These are phyloP conservation scores for Glyptemys insculpta DNA, from an alignment of 2,797 vertebrate species.

Conservation along the genomic window DNA sequence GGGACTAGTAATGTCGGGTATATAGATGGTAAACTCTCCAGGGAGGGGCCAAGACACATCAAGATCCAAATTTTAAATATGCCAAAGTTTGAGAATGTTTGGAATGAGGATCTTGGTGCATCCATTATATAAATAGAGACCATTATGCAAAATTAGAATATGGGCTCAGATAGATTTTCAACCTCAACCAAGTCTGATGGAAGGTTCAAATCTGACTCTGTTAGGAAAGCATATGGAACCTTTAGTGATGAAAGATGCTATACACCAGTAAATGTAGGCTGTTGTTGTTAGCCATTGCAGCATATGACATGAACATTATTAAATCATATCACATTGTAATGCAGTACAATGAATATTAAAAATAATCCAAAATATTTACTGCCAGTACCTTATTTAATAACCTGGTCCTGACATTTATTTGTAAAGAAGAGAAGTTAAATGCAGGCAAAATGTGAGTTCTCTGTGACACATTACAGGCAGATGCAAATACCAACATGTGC, in stretches of 20 bases:
- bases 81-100: background rate
- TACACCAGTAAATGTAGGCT: background rate
- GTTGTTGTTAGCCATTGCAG: background rate
- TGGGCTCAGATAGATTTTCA: background rate
- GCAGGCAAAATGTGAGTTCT: background rate
- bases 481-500: background rate
- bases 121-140: background rate
- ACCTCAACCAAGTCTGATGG: background rate
- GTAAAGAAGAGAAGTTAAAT: background rate
- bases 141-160: background rate
- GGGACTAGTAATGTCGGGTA: background rate
- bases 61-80: conserved; percentile 3
- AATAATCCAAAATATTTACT: background rate
- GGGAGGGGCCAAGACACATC: background rate
- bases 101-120: background rate
- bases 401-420: background rate
- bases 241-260: background rate
- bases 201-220: background rate
- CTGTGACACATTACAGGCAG: background rate
- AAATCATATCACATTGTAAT: background rate
- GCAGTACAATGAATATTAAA: background rate
- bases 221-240: background rate
- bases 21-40: background rate
- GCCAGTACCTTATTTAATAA: conserved; percentile 8
- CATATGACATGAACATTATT: background rate